phyloP scores from a whole-genome alignment of 2,797 vertebrate species.

The Nyctibius grandis region DNA sequence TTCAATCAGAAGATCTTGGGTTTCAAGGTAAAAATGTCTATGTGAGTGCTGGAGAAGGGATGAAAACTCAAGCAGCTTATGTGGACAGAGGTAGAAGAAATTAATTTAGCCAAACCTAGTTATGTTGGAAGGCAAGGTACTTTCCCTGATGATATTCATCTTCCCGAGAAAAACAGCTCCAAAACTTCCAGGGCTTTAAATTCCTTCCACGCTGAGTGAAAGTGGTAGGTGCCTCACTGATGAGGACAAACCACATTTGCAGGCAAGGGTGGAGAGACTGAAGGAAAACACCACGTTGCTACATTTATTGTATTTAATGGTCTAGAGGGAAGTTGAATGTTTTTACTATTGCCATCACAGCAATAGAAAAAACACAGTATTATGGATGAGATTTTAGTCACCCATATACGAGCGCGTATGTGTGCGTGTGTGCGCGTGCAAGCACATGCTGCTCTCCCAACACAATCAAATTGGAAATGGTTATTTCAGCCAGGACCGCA shows the following conservation, averaged over 20 bases:
- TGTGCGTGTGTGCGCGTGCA: fast-evolving
- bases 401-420: fast-evolving
- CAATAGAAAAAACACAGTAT: not conserved
- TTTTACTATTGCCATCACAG: not conserved
- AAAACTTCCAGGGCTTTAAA: not conserved
- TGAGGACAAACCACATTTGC: not conserved
- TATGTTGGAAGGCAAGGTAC: not conserved
- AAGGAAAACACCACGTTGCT: not conserved
- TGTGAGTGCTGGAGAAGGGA: not conserved
- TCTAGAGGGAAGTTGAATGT: not conserved
- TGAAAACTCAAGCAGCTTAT: not conserved
- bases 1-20: not conserved
- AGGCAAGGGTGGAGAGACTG: not conserved
- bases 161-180: not conserved
- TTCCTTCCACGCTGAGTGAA: not conserved
- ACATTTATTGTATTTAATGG: not conserved
- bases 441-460: not conserved
- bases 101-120: not conserved
- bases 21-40: not conserved
- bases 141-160: not conserved
- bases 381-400: not conserved
- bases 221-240: not conserved
- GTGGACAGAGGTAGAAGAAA: not conserved
- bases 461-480: not conserved
- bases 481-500: not conserved